Evolutionary conservation across 2,888 invertebrate species (phyloP).

Genomic region (Neuroscelio doddi): DNA sequence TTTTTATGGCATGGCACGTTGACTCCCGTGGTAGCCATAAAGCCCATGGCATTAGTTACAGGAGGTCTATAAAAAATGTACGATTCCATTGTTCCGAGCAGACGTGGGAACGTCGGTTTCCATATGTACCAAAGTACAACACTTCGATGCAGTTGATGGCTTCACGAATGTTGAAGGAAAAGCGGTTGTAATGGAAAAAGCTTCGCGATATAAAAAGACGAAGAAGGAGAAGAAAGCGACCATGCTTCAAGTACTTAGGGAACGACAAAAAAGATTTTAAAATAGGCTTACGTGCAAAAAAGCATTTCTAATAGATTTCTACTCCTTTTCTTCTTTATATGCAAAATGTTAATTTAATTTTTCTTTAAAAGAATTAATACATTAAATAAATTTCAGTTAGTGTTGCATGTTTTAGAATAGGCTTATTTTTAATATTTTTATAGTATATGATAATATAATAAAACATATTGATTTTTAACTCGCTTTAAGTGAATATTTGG

Average conservation of each 20-base stretch:
- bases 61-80: constrained; percentile 60
- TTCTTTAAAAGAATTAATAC: too few species aligned
- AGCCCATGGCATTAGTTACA: constrained; percentile 59
- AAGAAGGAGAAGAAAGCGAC: constrained; percentile 6
- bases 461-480: too few species aligned
- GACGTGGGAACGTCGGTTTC: constrained; percentile 12
- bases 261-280: constrained; percentile 4
- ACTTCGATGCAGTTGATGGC: constrained; percentile 11
- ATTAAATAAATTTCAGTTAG: too few species aligned
- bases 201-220: constrained; percentile 18
- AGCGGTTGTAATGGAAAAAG: constrained; percentile 11
- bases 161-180: constrained; percentile 15
- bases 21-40: constrained; percentile 39
- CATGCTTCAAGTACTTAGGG: constrained; percentile 1
- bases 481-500: too few species aligned
- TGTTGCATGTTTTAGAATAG: too few species aligned
- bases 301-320: neutral
- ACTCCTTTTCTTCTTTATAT: too few species aligned
- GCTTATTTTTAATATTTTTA: too few species aligned
- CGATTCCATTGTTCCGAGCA: constrained; percentile 48
- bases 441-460: too few species aligned
- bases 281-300: constrained; percentile 5
- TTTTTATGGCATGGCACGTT: constrained; percentile 52
- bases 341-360: too few species aligned
- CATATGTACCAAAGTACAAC: constrained; percentile 17